Percentiles rank a stretch among this genome's conserved stretches.
Conservation (phyloP, 2,797 vertebrate species). For the Acridotheres tristis region DNA sequence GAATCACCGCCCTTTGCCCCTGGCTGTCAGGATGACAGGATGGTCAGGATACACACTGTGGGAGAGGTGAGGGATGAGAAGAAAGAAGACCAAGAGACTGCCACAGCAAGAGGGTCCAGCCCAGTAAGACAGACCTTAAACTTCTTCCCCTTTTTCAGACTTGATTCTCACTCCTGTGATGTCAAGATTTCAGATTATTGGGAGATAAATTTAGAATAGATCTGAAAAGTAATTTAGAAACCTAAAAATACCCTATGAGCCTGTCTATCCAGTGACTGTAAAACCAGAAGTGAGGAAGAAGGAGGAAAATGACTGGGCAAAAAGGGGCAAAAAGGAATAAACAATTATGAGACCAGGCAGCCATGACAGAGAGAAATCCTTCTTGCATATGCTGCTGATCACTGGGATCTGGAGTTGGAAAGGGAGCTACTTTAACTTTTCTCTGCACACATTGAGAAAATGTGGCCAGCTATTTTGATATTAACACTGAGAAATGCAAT, state of each 20-base stretch:
- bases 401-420: background rate
- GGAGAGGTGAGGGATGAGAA: background rate
- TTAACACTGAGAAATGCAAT: background rate
- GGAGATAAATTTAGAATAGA: slow-evolving; percentile 34
- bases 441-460: background rate
- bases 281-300: background rate
- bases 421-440: background rate
- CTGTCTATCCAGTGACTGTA: background rate
- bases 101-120: background rate
- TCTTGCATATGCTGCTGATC: accelerated
- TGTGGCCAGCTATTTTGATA: background rate
- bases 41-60: accelerated
- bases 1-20: background rate
- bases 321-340: background rate
- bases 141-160: background rate
- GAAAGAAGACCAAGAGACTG: background rate
- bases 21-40: background rate
- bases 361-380: background rate
- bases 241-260: slow-evolving; percentile 24
- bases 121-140: background rate
- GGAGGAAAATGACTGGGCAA: background rate
- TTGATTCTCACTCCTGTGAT: background rate
- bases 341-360: background rate
- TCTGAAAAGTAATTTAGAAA: slow-evolving; percentile 37
- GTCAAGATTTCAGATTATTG: slow-evolving; percentile 24